Evolutionary conservation across 2,797 vertebrate species (phyloP), one percentile per base, ranked within the genome.

Genomic region (Melanotaenia pygmaea): DNA sequence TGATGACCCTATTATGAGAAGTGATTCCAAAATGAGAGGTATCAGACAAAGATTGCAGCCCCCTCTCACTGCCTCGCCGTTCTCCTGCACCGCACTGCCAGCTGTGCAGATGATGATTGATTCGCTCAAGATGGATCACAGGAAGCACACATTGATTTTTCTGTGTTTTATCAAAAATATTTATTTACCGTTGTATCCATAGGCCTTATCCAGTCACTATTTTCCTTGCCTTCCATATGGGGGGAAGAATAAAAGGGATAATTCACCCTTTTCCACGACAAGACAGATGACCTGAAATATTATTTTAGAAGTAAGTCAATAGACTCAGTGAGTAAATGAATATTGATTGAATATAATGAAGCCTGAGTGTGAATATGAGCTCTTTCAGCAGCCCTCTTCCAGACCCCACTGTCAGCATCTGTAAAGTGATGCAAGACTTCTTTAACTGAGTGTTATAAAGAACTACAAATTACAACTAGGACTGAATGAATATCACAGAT

Each of bases 81-180:
- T 81, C 76, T 74, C 67, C 74, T 61, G 78, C 77, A 66, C 76
- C 94, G 87, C 89, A 88, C 94, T 94, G 93, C 89, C 95, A 95
- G 94, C 94, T 91, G 93, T 76, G 83, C 90, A 94, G 94, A 96
- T 95, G 93, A 96, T 96, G 97, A 99, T 98, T 97, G 97, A 99
- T 99, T 97, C 92, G 95, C 96, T 96, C 88, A 93, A 96, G 97
- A 97, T 95, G 96, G 96, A 97, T 97, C 95, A 93, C 95, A 97
- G 97, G 97, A 98, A 99, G 95, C 96, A 96, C 93, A 91, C 95
- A 99, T 98, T 97, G 98, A 99, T 98, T 98, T 98, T 95, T 94
- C 94, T 96, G 95, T 96, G 96, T 97, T 97, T 97, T 97, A 96
- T 96, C 95, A 96, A 91, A 95, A 97, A 91, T 97, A 98, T 96